Evolutionary conservation across 2,888 invertebrate species (phyloP), one percentile per base, ranked within the genome.

Genomic region (Oxytorus armatus): DNA sequence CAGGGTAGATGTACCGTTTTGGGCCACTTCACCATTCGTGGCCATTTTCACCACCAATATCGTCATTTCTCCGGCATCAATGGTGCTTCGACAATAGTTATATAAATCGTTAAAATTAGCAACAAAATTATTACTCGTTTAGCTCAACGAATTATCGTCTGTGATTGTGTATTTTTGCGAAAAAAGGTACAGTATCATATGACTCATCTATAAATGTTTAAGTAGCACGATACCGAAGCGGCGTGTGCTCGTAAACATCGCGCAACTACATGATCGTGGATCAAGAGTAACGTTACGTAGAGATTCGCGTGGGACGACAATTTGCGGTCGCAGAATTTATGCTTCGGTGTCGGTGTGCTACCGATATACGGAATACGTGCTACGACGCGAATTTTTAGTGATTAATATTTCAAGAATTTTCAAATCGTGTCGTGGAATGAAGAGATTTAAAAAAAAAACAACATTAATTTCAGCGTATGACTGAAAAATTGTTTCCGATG

Each of bases 301-400:
- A 44, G 42, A 78, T 66, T 47, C 47, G 81, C 76, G 77, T 75
- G 74, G 80, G 80, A 29, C 10, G 80, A 14, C 33, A 80, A 77
- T 76, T 79, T 68, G 49, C 47, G 47, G 61, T 68, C 55, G 47
- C 77, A 8, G 68, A 70, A 66, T 79, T 75, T 72, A 75, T 75
- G 75, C 77, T 77, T 76, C 72, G 61, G 47, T 4, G 55, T 49
- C 42, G 49, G 25, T 33, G 69, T 21, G 74, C 65, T 51, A 65
- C 57, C 65, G 57, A 69, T 79, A 47, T 10, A 18, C 66, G 59
- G 14, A 59, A 59, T 49, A n/a, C 3, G 16, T 47, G n/a, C 33
- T 49, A 23, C 25, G 44, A 1, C 10, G 1, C 14, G 21, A 61
- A 29, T 29, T 29, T 29, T 29, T 29, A 29, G 29, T 29, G 3